These are phyloP conservation scores for Sarcophaga subvicina DNA, from an alignment of 2,888 invertebrate genomes.

Conservation along the genomic window DNA sequence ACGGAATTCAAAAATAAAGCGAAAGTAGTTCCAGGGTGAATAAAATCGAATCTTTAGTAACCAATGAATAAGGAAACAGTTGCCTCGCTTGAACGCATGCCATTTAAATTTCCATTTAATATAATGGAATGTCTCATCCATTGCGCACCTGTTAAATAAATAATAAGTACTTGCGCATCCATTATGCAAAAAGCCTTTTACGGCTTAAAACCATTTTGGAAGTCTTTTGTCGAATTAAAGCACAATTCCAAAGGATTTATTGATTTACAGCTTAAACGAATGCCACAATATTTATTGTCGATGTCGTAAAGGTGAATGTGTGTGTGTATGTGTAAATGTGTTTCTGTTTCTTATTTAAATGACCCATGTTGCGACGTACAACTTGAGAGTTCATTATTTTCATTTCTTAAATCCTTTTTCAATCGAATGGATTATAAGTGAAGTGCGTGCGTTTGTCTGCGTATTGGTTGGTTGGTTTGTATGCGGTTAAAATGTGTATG, in stretches of 20 bases:
- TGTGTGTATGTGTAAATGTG: background rate
- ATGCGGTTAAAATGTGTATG: too few relatives aligned
- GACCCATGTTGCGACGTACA: background rate
- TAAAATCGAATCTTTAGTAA: too few relatives aligned
- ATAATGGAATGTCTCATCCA: background rate
- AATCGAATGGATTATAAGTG: too few relatives aligned
- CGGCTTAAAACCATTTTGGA: background rate
- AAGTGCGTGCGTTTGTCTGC: too few relatives aligned
- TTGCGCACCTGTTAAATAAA: background rate
- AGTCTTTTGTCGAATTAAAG: conserved; percentile 1
- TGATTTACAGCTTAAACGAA: background rate
- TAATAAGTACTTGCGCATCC: background rate
- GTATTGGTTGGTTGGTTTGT: too few relatives aligned
- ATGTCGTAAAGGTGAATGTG: background rate
- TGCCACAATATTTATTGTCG: background rate
- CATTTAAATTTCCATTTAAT: background rate
- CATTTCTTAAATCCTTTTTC: too few relatives aligned
- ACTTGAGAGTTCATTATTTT: too few relatives aligned
- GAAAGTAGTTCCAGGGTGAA: too few relatives aligned
- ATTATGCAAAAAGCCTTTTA: conserved; percentile 1
- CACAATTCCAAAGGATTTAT: background rate
- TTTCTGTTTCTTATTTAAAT: background rate
- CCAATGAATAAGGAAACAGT: background rate
- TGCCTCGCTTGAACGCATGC: too few relatives aligned
- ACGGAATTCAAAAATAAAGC: too few relatives aligned